Conservation (phyloP, 2,888 invertebrate genomes). For the Caenorhabditis sp. region DNA sequence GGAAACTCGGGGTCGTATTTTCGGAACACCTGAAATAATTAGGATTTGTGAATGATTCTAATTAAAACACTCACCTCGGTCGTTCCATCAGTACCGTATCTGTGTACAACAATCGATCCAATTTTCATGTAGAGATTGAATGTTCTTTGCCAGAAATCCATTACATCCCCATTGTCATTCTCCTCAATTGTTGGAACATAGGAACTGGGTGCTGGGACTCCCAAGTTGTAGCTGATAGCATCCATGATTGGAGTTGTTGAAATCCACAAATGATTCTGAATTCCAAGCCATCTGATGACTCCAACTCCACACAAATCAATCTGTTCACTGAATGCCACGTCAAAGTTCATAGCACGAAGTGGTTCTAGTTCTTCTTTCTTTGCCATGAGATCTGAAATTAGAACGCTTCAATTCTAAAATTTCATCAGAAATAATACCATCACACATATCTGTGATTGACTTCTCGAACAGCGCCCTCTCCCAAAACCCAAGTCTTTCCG, state of each 20-base stretch:
- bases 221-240: constrained; percentile 76
- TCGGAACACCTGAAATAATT: constrained; percentile 69
- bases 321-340: constrained; percentile 79
- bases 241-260: constrained; percentile 81
- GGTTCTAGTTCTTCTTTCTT: constrained; percentile 72
- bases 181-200: constrained; percentile 80
- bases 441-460: constrained; percentile 67
- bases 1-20: constrained; percentile 75
- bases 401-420: background rate
- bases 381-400: constrained; percentile 71
- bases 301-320: constrained; percentile 79
- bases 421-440: constrained; percentile 50
- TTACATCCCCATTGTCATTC: constrained; percentile 75
- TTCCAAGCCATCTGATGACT: constrained; percentile 75
- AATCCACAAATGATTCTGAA: constrained; percentile 78
- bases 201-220: constrained; percentile 76
- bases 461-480: constrained; percentile 72
- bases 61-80: constrained; percentile 60
- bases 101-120: constrained; percentile 70
- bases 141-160: constrained; percentile 76
- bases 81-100: constrained; percentile 70
- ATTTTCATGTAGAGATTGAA: constrained; percentile 77
- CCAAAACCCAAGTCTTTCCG: constrained; percentile 54
- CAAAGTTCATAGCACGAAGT: constrained; percentile 74
- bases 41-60: background rate